Conservation (phyloP, 2,888 invertebrate species). For the Bugula neritina region DNA sequence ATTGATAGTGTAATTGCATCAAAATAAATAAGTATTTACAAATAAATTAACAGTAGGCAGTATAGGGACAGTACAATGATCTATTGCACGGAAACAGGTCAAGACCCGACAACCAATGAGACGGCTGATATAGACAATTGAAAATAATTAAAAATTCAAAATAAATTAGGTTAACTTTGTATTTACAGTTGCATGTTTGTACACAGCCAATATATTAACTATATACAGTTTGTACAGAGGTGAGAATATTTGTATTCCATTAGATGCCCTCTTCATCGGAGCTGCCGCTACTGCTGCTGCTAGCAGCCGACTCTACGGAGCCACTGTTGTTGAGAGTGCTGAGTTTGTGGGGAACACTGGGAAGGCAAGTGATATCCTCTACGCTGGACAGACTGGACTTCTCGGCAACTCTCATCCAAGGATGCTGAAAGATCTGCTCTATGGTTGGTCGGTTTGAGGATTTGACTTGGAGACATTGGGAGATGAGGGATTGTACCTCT, state of each 20-base stretch:
- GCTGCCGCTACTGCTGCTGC: background rate
- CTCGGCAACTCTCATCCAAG: conserved; percentile 53
- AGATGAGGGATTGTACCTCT: conserved; percentile 59
- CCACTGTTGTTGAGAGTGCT: conserved; percentile 6
- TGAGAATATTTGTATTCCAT: no score
- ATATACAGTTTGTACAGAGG: no score
- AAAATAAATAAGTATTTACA: background rate
- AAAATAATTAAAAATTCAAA: no score
- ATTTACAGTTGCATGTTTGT: no score
- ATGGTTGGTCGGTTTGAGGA: conserved; percentile 56
- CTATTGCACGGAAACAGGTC: no score
- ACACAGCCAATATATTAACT: no score
- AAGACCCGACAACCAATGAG: no score
- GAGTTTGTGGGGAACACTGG: background rate
- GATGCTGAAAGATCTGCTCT: conserved; percentile 57
- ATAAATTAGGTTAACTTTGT: no score
- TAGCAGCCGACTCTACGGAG: background rate
- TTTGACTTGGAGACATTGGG: conserved; percentile 56
- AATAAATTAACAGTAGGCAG: background rate
- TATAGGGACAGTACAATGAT: no score
- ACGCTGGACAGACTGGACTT: conserved; percentile 25
- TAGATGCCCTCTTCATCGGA: background rate
- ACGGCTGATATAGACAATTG: no score
- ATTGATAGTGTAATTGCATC: no score
- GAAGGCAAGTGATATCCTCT: conserved; percentile 8